Evolutionary conservation across 2,888 invertebrate genomes (phyloP), one percentile per base, ranked within the genome.

Genomic region (Unio pictorum): DNA sequence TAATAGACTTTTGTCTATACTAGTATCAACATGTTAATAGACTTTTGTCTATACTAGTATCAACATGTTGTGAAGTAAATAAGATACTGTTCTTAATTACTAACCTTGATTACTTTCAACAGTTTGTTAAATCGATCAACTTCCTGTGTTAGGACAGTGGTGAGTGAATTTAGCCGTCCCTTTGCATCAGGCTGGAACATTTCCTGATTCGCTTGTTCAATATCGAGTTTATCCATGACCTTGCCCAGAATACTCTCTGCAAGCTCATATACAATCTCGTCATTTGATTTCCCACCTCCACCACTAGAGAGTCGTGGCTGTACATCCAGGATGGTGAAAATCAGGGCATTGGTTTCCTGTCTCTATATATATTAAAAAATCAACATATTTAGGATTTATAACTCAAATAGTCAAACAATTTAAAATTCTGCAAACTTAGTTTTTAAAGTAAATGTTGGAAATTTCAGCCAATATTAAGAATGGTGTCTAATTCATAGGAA

Each of bases 261-360:
- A 45, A 95, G 90, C 67, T 95, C 94, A 89, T 93, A 94, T 30
- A 94, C 95, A 34, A 95, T 93, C 67, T 95, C 94, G 83, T 96
- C 93, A 79, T 93, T 93, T 23, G 95, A 93, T 89, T 94, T 93
- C 1, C 93, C 94, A 65, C 91, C 91, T 11, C 88, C 88, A 1
- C 91, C 92, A 0, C 91, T 92, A 2, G 92, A 92, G 26, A 88
- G 72, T 45, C 94, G 92, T 0, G 96, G 95, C 85, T 96, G 96
- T 1, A 96, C 94, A 74, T 94, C 93, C 81, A 95, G 92, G 83
- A 97, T 93, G 0, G 95, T 95, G 74, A 91, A 91, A 30, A 96
- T 91, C 20, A 96, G 91, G 34, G 93, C 92, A 70, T 92, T 92
- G 0, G 95, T 95, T 91, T 96, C 96, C 91, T 95, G 95, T 66